phyloP scores from a whole-genome alignment of 2,888 invertebrate species.

The Hanleya hanleyi region DNA sequence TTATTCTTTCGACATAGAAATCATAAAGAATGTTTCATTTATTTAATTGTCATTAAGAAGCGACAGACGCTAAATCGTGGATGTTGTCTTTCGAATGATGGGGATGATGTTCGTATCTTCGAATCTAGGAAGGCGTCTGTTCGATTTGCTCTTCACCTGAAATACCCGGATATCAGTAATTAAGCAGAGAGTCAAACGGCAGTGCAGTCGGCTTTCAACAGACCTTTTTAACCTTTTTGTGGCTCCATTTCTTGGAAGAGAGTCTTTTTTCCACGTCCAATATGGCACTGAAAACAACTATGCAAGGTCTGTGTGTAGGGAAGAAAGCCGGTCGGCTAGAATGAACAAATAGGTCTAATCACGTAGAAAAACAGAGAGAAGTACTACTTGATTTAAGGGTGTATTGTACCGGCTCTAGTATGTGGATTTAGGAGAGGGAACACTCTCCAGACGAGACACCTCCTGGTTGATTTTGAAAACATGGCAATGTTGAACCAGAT shows the following conservation, averaged over 20 bases:
- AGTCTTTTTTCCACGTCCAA: neutral
- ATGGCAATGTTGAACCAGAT: neutral
- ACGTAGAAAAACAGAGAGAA: neutral
- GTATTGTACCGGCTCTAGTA: neutral
- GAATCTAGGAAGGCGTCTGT: neutral
- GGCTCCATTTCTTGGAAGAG: neutral
- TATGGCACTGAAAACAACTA: neutral
- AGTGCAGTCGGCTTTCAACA: neutral
- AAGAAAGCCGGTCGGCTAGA: neutral
- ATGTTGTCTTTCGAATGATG: too few species aligned
- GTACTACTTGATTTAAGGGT: neutral
- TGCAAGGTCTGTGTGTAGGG: neutral
- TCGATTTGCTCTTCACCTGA: neutral
- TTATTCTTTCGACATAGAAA: neutral
- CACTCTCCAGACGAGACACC: neutral
- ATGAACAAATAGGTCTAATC: neutral
- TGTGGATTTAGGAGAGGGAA: conserved; percentile 1
- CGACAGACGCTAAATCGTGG: neutral
- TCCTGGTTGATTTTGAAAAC: conserved; percentile 1
- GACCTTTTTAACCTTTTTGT: neutral
- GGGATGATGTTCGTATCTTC: too few species aligned
- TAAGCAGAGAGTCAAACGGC: neutral
- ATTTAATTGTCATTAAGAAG: neutral
- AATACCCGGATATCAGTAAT: conserved; percentile 3
- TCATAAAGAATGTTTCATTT: neutral